Evolutionary conservation across 2,113 vertebrate species (phyloP).

Genomic region (Istiophorus platypterus): DNA sequence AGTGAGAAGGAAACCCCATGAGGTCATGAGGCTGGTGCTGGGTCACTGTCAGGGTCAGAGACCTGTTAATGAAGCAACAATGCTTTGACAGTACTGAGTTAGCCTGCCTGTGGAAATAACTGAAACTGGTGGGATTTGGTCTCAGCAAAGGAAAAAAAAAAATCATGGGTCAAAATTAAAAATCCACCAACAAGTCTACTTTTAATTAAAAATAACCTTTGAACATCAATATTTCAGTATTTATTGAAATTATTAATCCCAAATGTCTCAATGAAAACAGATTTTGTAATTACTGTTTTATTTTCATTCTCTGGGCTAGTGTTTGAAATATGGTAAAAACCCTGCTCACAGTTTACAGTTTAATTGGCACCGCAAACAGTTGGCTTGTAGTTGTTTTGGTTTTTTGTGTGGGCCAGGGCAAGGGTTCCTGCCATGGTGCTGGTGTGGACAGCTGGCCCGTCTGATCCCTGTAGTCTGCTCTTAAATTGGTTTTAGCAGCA

Average conservation of each 20-base stretch:
- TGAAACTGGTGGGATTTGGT: not conserved
- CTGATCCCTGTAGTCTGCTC: slow-evolving; percentile 94
- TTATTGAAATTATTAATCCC: too few species aligned
- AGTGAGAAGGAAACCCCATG: slow-evolving; percentile 45
- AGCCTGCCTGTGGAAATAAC: not conserved
- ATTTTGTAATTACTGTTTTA: slow-evolving; percentile 4
- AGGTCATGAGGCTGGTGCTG: slow-evolving; percentile 47
- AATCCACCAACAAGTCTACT: not conserved
- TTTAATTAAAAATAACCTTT: not conserved
- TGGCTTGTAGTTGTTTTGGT: slow-evolving; percentile 73
- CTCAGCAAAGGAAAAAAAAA: not conserved
- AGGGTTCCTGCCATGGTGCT: slow-evolving; percentile 68
- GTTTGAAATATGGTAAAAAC: slow-evolving; percentile 79
- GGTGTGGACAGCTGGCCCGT: slow-evolving; percentile 94
- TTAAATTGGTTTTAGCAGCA: slow-evolving; percentile 94
- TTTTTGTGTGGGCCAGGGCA: slow-evolving; percentile 63
- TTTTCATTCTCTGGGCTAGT: slow-evolving; percentile 4
- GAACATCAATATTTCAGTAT: too few species aligned
- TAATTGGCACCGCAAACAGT: slow-evolving; percentile 76
- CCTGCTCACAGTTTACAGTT: slow-evolving; percentile 69
- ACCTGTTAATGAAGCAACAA: slow-evolving; percentile 43
- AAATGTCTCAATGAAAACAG: slow-evolving; percentile 2
- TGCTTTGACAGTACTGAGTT: slow-evolving; percentile 30
- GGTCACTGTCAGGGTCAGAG: slow-evolving; percentile 56
- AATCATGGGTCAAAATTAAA: not conserved